A percentile compares a stretch with the other conserved stretches of the same genome.
These are phyloP conservation scores for Lycophotia porphyrea DNA, from an alignment of 2,888 invertebrate genomes.

Conservation along the genomic window DNA sequence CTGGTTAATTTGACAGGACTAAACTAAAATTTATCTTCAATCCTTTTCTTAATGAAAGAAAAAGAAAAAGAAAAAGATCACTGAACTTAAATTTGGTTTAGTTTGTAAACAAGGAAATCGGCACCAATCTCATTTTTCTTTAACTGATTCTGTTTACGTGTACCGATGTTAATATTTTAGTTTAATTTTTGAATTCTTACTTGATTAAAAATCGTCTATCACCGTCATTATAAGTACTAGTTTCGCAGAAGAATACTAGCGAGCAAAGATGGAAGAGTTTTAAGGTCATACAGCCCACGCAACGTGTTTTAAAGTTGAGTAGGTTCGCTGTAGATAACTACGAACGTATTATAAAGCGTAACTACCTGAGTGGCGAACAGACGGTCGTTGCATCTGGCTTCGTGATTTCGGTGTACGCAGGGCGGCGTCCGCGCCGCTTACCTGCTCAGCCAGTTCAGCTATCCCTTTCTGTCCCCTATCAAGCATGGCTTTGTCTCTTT, in stretches of 20 bases:
- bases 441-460: constrained; percentile 80
- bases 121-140: too few species aligned
- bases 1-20: too few species aligned
- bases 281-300: constrained; percentile 59
- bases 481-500: constrained; percentile 62
- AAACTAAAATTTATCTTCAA: too few species aligned
- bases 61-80: too few species aligned
- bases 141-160: neutral
- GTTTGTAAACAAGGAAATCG: too few species aligned
- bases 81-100: too few species aligned
- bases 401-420: constrained; percentile 78
- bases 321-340: constrained; percentile 48
- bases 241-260: constrained; percentile 42
- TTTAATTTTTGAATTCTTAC: neutral
- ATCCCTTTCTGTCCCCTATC: constrained; percentile 68
- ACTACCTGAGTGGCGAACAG: constrained; percentile 66
- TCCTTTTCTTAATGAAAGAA: too few species aligned
- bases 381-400: constrained; percentile 79
- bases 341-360: constrained; percentile 46
- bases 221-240: constrained; percentile 3
- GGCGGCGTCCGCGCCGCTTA: constrained; percentile 72
- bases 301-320: constrained; percentile 54
- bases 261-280: constrained; percentile 45
- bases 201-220: constrained; percentile 7
- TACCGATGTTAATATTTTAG: constrained; percentile 9